Evolutionary conservation across 2,113 vertebrate genomes (phyloP), one percentile per base, ranked within the genome.

Genomic region (Macroglossus sobrinus): DNA sequence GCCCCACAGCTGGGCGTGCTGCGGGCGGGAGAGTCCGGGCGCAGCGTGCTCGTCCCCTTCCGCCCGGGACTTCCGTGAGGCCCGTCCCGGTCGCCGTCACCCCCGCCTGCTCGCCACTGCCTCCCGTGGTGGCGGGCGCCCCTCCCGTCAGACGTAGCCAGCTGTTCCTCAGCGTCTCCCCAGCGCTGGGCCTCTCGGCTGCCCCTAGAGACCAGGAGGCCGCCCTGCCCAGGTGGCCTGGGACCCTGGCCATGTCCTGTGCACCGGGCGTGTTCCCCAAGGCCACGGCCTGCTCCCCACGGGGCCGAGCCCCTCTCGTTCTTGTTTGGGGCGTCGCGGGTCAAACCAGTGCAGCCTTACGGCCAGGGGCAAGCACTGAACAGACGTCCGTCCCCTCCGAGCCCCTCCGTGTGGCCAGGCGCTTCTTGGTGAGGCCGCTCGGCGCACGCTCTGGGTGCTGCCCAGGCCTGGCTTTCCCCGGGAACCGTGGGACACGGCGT

Each of bases 81-180:
- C 50, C 55, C 10, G 35, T 1, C 18, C 12, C 2, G 3, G 7
- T 13, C 1, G 0, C 53, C 3, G 0, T 12, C 10, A 0, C 1
- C 2, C 55, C 26, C 57, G 0, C 1, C 0, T 9, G 55, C 3
- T 15, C 4, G 0, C 2, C 24, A 3, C 33, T 18, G 12, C 66
- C 35, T 0, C 4, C 22, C 22, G 14, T 15, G 0, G 7, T 14
- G 80, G 50, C 15, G 2, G 28, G 55, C 3, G 0, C 55, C 30
- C 10, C 0, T 3, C 0, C 66, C 18, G 1, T 38, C 40, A 50
- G 33, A 33, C 24, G 0, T 9, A 7, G 33, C 30, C n/a, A 5
- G 50, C 26, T 14, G 5, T 24, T 38, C 80, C 90, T 84, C 19
- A 15, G 22, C 5, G 10, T 18, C 13, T 72, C 35, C 45, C 57